Evolutionary conservation across 2,888 invertebrate genomes (phyloP).

Genomic region (Pristionchus mayeri): DNA sequence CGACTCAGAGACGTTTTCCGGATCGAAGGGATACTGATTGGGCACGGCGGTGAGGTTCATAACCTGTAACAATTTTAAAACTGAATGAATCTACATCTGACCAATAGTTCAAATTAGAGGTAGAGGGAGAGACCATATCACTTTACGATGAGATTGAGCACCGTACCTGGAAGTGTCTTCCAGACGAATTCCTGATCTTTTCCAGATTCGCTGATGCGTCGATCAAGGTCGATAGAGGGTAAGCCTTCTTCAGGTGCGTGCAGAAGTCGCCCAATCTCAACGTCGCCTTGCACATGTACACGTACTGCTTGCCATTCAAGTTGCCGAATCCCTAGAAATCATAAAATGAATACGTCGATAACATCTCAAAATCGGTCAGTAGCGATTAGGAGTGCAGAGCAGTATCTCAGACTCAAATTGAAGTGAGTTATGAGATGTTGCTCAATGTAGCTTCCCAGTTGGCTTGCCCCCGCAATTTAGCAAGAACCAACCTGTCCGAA

Average conservation of each 20-base stretch:
- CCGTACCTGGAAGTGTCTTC: conserved; percentile 3
- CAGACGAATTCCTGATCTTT: not conserved
- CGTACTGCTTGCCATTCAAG: conserved; percentile 40
- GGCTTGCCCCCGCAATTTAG: not conserved
- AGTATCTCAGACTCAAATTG: too few relatives aligned
- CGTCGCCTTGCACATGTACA: conserved; percentile 5
- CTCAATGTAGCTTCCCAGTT: too few relatives aligned
- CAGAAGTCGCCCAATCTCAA: conserved; percentile 43
- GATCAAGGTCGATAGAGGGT: not conserved
- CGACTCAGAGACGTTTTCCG: conserved; percentile 27
- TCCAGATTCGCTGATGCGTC: not conserved
- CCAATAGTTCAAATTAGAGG: not conserved
- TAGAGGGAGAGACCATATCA: too few relatives aligned
- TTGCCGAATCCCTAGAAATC: conserved; percentile 39
- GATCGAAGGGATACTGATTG: conserved; percentile 32
- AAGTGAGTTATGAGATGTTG: too few relatives aligned
- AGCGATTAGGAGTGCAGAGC: too few relatives aligned
- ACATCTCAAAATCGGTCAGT: too few relatives aligned
- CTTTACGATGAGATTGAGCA: too few relatives aligned
- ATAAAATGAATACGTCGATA: too few relatives aligned
- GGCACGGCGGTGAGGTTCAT: conserved; percentile 17
- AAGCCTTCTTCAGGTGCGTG: not conserved
- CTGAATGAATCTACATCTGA: not conserved
- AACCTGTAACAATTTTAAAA: not conserved
- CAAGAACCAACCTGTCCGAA: conserved; percentile 14